Base-by-base conservation (phyloP, 2,113 vertebrate species). In the Coryphaenoides rupestris region DNA sequence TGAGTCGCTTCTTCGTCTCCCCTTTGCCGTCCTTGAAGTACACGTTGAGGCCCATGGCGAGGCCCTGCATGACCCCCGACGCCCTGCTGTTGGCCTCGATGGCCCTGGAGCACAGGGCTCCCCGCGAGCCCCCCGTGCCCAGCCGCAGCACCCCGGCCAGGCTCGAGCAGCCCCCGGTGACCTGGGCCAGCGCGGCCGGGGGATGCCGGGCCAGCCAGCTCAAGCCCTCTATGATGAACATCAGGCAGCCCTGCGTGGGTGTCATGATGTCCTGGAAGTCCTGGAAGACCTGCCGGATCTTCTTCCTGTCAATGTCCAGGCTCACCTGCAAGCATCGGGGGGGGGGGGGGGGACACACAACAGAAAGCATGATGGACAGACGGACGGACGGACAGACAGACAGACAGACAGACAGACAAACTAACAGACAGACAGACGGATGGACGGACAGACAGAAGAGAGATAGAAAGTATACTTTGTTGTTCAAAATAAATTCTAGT, bases 1-100 rank as follows among this genome's bases (percentile, higher is more conserved):
- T 60, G 0, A 76, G 47, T 22, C 55, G 66, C 14, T 72, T 84
- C 55, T 80, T 81, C 17, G 63, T 24, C 3, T 33, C 71, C 15
- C 82, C 16, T 26, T 83, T 76, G 5, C 5, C 72, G 5, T 77
- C 10, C 2, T 1, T 53, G 23, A 68, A 84, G 66, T 63, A 84
- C 2, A 58, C 21, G 33, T 84, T 74, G 58, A 86, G 62, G 19
- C 66, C 65, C 0, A 72, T 52, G 1, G 64, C 60, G 2, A 84
- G 76, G 2, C 67, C 76, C 3, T 75, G 1, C 5, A 86, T 62
- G 2, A 68, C 2, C 12, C 67, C 62, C 0, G 52, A 65, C 0
- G 60, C 0, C n/a, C 62, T 69, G 0, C 5, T 60, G 47, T 66
- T 66, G 3, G 10, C 60, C 2, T 72, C 66, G 16, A 46, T 21